phyloP scores from a whole-genome alignment of 1,140 invertebrate genomes.

The Wasmannia auropunctata region DNA sequence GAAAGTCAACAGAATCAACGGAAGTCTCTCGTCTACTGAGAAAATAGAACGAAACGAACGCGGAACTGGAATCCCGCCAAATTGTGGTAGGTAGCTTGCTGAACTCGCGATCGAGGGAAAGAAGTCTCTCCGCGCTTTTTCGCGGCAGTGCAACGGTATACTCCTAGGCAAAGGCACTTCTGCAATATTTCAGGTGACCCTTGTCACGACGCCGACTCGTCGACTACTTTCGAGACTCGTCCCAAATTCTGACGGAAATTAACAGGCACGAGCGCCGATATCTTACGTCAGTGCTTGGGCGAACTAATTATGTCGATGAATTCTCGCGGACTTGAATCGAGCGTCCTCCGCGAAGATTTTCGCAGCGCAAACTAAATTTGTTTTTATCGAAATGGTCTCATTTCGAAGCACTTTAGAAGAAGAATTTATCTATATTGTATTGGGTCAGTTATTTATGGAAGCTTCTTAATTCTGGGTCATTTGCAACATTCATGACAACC shows the following conservation, averaged over 20 bases:
- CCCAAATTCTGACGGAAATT: constrained; percentile 12
- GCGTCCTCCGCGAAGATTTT: neutral
- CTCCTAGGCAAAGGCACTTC: neutral
- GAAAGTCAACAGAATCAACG: neutral
- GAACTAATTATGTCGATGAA: constrained; percentile 30
- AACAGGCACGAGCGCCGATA: neutral
- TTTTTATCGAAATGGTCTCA: neutral
- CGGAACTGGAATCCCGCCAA: neutral
- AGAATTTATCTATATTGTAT: constrained; percentile 25
- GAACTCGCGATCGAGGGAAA: neutral
- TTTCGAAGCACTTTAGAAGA: neutral
- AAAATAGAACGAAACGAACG: neutral
- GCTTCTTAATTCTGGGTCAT: constrained; percentile 9
- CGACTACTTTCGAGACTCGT: neutral
- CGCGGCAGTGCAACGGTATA: neutral
- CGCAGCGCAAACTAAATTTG: constrained; percentile 7
- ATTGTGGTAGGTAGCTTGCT: neutral
- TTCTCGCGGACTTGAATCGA: neutral
- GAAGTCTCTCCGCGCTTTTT: neutral
- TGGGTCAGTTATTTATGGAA: constrained; percentile 22
- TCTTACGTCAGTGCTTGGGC: neutral
- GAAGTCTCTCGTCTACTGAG: neutral
- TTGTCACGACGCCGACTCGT: neutral
- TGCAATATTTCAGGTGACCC: neutral
- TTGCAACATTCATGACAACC: constrained; percentile 21